These are phyloP conservation scores for Poeciliopsis gracilis DNA, from an alignment of 2,797 vertebrate genomes.

Conservation along the genomic window DNA sequence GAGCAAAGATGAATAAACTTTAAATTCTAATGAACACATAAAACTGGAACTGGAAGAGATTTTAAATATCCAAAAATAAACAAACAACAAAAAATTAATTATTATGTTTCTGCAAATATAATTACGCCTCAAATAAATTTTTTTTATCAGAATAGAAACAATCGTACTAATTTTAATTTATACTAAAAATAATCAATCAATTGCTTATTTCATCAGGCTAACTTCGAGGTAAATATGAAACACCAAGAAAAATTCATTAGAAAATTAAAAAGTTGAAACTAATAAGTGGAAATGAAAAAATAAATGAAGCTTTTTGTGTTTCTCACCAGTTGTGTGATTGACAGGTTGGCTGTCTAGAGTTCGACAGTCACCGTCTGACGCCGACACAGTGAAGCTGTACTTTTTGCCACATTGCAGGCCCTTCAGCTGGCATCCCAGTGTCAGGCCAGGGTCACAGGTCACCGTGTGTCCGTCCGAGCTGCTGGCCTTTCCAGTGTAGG, in stretches of 20 bases:
- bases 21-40: too few species aligned
- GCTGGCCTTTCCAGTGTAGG: conserved; percentile 73
- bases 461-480: conserved; percentile 59
- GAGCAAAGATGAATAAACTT: too few species aligned
- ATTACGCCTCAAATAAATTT: too few species aligned
- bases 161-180: too few species aligned
- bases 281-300: background rate
- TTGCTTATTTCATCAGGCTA: too few species aligned
- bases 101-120: too few species aligned
- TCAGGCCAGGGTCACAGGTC: conserved; percentile 47
- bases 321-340: conserved; percentile 72
- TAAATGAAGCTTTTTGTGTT: background rate
- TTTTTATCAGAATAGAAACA: too few species aligned
- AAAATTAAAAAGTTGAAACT: background rate
- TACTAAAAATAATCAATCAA: too few species aligned
- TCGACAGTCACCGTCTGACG: conserved; percentile 72
- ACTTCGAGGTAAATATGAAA: background rate
- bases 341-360: conserved; percentile 66
- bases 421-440: conserved; percentile 56
- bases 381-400: conserved; percentile 76
- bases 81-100: background rate
- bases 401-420: conserved; percentile 73
- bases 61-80: too few species aligned
- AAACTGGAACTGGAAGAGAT: background rate
- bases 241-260: background rate